These are phyloP conservation scores for Tenodera sinensis DNA, from an alignment of 2,888 invertebrate genomes.

Conservation along the genomic window DNA sequence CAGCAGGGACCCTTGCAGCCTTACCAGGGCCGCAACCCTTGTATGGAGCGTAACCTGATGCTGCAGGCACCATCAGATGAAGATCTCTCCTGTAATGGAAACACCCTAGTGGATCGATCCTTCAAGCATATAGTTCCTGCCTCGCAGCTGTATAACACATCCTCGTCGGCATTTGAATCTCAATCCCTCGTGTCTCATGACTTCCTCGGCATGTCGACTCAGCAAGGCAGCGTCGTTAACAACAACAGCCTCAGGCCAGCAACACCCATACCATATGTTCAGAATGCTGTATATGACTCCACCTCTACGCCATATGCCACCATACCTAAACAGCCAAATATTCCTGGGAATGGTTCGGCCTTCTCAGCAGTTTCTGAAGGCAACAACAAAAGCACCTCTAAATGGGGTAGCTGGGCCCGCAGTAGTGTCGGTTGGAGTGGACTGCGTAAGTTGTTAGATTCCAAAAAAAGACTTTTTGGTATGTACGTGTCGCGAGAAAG, in stretches of 20 bases:
- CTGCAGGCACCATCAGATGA: conserved; percentile 54
- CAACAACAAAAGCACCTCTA: not conserved
- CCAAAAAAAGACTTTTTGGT: conserved; percentile 29
- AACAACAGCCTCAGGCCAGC: conserved; percentile 46
- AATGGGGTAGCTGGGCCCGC: conserved; percentile 46
- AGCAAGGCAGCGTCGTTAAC: not conserved
- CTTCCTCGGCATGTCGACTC: conserved; percentile 41
- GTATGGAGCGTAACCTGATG: conserved; percentile 71
- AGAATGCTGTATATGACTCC: conserved; percentile 62
- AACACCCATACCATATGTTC: conserved; percentile 67
- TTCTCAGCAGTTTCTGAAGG: conserved; percentile 26
- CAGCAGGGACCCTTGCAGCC: conserved; percentile 55
- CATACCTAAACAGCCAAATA: conserved; percentile 45
- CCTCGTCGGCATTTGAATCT: conserved; percentile 41
- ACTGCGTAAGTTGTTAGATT: conserved; percentile 48
- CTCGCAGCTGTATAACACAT: conserved; percentile 21
- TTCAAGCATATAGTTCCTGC: conserved; percentile 26
- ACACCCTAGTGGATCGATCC: conserved; percentile 40
- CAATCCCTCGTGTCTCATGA: conserved; percentile 52
- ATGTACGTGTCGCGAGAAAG: conserved; percentile 6
- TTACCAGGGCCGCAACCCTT: conserved; percentile 81
- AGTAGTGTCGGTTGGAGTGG: conserved; percentile 48
- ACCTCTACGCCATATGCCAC: conserved; percentile 26
- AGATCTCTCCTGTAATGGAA: conserved; percentile 49
- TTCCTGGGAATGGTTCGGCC: conserved; percentile 42